Base-by-base conservation (phyloP, 2,888 invertebrate species). In the Linnaemya vulpina region DNA sequence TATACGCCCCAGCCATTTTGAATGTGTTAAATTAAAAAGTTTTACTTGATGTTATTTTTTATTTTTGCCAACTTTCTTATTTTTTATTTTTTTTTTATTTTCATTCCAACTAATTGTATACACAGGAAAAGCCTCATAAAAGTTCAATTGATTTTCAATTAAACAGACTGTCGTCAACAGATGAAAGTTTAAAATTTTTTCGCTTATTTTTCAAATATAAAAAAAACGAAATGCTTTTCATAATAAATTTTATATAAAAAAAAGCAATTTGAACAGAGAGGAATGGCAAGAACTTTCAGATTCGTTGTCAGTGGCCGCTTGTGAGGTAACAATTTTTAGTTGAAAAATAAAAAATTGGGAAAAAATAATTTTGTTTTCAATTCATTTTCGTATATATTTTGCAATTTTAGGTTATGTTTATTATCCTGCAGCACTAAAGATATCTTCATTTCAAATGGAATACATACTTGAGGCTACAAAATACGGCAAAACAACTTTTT, bases 71-170 rank as follows among this genome's bases (percentile, higher is more conserved):
- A 35, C 63, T 53, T 75, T n/a, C 11, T 1, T 38, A 9, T 68
- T 22, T 70, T 40, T 78, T 51, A n/a, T n/a, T n/a, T n/a, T n/a
- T n/a, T n/a, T n/a, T n/a, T n/a, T n/a, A n/a, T 25, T 63, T 46
- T 65, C 3, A 55, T 73, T 43, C 20, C 74, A 74, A 63, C 71
- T 65, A 46, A 71, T 55, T 53, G 65, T 38, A 67, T 30, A 65
- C 49, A 49, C 81, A 73, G 79, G 80, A 83, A 80, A 62, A 81
- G 80, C 46, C 79, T 81, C 74, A 85, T 87, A 85, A 87, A 88
- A 87, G 73, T 83, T 87, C 87, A 87, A 88, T 88, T 87, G 87
- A 86, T 88, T 88, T 87, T 87, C 87, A 88, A 88, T 88, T 87
- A 88, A 88, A 87, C 73, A 79, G 77, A 85, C 86, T 87, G 87